Conservation (phyloP, 2,888 invertebrate genomes). For the Nomada flava region DNA sequence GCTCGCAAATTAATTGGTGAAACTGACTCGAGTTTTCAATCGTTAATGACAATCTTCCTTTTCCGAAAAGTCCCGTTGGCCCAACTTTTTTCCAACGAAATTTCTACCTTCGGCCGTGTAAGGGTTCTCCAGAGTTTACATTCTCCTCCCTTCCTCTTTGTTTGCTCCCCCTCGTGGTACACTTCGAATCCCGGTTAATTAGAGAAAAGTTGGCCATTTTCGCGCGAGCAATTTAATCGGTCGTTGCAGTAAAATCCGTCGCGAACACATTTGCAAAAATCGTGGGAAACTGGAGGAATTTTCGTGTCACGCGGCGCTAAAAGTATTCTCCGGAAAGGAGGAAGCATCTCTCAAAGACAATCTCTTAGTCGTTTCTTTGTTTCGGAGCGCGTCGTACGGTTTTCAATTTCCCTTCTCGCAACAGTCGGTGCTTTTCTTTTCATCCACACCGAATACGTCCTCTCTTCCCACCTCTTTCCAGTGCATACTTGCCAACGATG, state of each 20-base stretch:
- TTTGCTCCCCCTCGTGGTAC: neutral
- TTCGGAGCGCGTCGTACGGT: constrained; percentile 15
- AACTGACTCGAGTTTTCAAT: neutral
- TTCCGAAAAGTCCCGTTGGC: neutral
- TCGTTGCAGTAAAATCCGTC: constrained; percentile 15
- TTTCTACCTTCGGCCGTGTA: neutral
- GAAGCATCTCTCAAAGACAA: constrained; percentile 26
- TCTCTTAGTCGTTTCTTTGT: constrained; percentile 41
- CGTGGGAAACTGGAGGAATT: neutral
- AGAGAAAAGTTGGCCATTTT: constrained; percentile 16
- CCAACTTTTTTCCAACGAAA: constrained; percentile 5
- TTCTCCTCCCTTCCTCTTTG: neutral
- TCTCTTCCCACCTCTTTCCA: neutral
- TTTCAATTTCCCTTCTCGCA: constrained; percentile 52
- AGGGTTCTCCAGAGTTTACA: neutral
- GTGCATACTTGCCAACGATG: constrained; percentile 31
- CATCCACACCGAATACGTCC: constrained; percentile 33
- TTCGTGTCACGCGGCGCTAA: constrained; percentile 5
- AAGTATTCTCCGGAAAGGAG: constrained; percentile 12
- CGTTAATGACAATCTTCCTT: neutral
- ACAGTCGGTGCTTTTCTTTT: constrained; percentile 42
- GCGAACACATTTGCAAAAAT: neutral
- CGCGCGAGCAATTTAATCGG: constrained; percentile 17
- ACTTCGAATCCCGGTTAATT: constrained; percentile 23
- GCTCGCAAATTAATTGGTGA: constrained; percentile 56